Conservation (phyloP, 2,888 invertebrate genomes). For the Rhamphomyia laevipes region DNA sequence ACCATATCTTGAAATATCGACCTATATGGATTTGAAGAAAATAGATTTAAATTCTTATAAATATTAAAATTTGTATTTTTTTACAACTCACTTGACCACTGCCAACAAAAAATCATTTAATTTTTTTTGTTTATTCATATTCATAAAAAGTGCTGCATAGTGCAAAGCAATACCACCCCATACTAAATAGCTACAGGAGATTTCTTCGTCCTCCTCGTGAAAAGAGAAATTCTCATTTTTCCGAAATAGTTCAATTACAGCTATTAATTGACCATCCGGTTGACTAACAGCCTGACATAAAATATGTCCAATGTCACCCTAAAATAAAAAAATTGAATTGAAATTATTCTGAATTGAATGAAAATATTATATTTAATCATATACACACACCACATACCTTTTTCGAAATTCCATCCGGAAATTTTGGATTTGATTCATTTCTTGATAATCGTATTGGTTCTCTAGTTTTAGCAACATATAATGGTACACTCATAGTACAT, state of each 20-base stretch:
- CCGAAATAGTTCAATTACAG: slow-evolving; percentile 59
- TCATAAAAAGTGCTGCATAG: slow-evolving; percentile 55
- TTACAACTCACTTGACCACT: slow-evolving; percentile 61
- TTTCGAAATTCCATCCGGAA: slow-evolving; percentile 38
- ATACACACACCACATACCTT: no score
- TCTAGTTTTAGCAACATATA: slow-evolving; percentile 38
- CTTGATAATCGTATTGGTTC: slow-evolving; percentile 40
- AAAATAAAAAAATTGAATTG: slow-evolving; percentile 6
- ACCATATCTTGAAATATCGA: slow-evolving; percentile 83
- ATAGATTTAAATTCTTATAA: background rate
- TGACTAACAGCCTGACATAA: slow-evolving; percentile 52
- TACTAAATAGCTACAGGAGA: slow-evolving; percentile 49
- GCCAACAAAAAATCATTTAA: slow-evolving; percentile 65
- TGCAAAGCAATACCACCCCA: slow-evolving; percentile 61
- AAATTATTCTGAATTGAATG: background rate
- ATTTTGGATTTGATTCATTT: slow-evolving; percentile 39
- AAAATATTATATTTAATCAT: slow-evolving; percentile 14
- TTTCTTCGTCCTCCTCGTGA: slow-evolving; percentile 56
- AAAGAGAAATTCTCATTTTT: slow-evolving; percentile 41
- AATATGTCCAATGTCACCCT: slow-evolving; percentile 39
- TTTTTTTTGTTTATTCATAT: slow-evolving; percentile 57
- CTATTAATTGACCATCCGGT: slow-evolving; percentile 49
- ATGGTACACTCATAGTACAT: slow-evolving; percentile 20
- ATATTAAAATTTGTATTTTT: background rate
- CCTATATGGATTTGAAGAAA: slow-evolving; percentile 39